Base-by-base conservation (phyloP, 2,888 invertebrate genomes). In the Stegana nigrithorax region DNA sequence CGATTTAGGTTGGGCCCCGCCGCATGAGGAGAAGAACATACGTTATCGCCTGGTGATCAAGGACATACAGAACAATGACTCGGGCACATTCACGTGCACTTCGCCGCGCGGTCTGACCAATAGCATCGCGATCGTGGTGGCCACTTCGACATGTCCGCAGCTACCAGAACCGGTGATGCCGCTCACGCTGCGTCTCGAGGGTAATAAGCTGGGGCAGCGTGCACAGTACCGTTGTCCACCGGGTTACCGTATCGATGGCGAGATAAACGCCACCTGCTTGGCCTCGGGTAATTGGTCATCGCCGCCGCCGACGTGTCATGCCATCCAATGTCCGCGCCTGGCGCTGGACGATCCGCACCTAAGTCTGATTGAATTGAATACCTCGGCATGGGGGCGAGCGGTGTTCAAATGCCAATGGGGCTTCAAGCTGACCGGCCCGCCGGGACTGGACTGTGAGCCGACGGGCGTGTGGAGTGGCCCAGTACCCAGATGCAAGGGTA, bases 371-470 rank as follows among this genome's bases (percentile, higher is more conserved):
- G 93, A 93, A 78, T 90, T 93, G 84, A 94, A 94, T 86, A 91
- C 93, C 65, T 93, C 92, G 73, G 92, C 90, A 76, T 93, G 93
- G 59, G 93, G 93, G 6, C 89, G 91, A 58, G 93, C 93, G 12
- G 89, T 92, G 71, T 95, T 95, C 87, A 90, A 91, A 68, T 95
- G 95, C 82, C 90, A 93, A 67, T 93, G 93, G 91, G 94, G 95
- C 61, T 93, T 94, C 84, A 88, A 90, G 66, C 88, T 95, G 58
- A 87, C 89, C 58, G 95, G 95, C 10, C 88, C 91, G 50, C 92
- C 93, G 6, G 92, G 91, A 32, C 88, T 95, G 65, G 92, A 92
- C 84, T 95, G 95, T 85, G 91, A 92, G 81, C 88, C 90, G 58
- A 90, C 91, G 82, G 94, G 94, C 62, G 88, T 87, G 66, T 95